These are phyloP conservation scores for Oryzias sinensis DNA, from an alignment of 2,797 vertebrate genomes.

Conservation along the genomic window DNA sequence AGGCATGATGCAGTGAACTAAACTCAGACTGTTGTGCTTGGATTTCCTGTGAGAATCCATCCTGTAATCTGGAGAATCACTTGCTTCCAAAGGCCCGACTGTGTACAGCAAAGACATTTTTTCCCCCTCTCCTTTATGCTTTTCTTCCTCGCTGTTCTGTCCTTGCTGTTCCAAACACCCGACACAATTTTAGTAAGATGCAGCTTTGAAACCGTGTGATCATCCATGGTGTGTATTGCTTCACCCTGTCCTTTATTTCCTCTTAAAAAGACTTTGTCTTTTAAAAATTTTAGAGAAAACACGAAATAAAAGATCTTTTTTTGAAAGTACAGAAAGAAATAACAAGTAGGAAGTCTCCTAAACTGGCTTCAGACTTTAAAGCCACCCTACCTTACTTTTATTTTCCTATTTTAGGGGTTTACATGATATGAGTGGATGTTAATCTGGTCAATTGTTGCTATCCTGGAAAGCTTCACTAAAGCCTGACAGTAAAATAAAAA, in stretches of 20 bases:
- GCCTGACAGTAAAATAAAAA: slow-evolving; percentile 20
- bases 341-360: slow-evolving; percentile 40
- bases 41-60: slow-evolving; percentile 60
- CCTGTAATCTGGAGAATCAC: slow-evolving; percentile 64
- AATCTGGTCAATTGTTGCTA: slow-evolving; percentile 3
- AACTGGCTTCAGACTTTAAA: slow-evolving; percentile 68
- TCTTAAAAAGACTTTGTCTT: too few relatives aligned
- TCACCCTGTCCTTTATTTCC: too few relatives aligned
- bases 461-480: slow-evolving; percentile 11
- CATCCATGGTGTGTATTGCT: too few relatives aligned
- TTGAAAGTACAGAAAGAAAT: slow-evolving; percentile 39
- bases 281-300: too few relatives aligned
- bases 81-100: slow-evolving; percentile 20
- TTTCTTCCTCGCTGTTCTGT: slow-evolving; percentile 7
- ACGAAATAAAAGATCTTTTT: not conserved
- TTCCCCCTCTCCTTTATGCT: slow-evolving; percentile 18
- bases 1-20: slow-evolving; percentile 49
- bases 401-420: too few relatives aligned
- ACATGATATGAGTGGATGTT: too few relatives aligned
- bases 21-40: slow-evolving; percentile 48
- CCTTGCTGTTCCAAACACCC: slow-evolving; percentile 2
- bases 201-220: too few relatives aligned
- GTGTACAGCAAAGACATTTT: slow-evolving; percentile 23
- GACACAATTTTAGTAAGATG: too few relatives aligned
- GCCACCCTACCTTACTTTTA: slow-evolving; percentile 59